phyloP scores from a whole-genome alignment of 1,140 invertebrate genomes.

The Helicoverpa armigera region DNA sequence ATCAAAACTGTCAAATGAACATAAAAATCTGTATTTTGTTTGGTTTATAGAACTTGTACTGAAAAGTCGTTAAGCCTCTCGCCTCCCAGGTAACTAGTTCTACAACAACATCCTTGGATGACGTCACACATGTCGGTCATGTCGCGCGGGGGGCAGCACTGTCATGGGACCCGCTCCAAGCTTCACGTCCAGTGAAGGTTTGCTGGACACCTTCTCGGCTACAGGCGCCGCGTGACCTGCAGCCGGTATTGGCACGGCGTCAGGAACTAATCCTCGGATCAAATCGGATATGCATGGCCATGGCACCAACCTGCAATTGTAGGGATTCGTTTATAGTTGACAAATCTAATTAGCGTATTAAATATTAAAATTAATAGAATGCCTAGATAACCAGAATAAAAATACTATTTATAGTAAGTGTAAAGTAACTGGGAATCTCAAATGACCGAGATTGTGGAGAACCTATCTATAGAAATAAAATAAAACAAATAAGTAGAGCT shows the following conservation, averaged over 20 bases:
- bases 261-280: slow-evolving; percentile 88
- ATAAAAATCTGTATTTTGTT: too few relatives aligned
- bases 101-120: background rate
- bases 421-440: too few relatives aligned
- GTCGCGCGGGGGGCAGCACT: slow-evolving; percentile 70
- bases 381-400: too few relatives aligned
- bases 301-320: slow-evolving; percentile 89
- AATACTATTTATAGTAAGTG: too few relatives aligned
- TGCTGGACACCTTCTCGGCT: slow-evolving; percentile 25
- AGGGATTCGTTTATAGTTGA: background rate
- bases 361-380: too few relatives aligned
- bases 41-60: background rate
- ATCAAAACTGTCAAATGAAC: too few relatives aligned
- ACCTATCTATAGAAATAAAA: too few relatives aligned
- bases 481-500: background rate
- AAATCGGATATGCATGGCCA: slow-evolving; percentile 89
- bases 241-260: slow-evolving; percentile 86
- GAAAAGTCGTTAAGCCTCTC: background rate
- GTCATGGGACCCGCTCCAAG: slow-evolving; percentile 73
- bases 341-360: background rate
- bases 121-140: slow-evolving; percentile 77
- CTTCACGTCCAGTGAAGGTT: slow-evolving; percentile 48
- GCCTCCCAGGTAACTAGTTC: background rate
- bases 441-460: too few relatives aligned
- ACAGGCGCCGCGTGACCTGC: background rate